Base-by-base conservation (phyloP, 2,797 vertebrate species). In the Leuciscus waleckii region DNA sequence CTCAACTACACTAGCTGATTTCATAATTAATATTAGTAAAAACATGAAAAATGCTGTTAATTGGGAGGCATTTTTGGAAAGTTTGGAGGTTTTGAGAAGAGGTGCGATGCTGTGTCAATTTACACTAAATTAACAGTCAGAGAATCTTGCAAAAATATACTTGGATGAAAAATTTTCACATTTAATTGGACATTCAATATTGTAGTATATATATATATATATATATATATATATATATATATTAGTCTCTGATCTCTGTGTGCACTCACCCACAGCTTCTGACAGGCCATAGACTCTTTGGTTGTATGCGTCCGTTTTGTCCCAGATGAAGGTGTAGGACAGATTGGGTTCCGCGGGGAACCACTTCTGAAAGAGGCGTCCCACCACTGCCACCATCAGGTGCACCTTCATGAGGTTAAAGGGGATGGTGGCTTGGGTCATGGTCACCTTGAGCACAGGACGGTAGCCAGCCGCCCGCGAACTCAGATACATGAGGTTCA, bases 341-440 rank as follows among this genome's bases (percentile, higher is more conserved):
- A 99, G 93, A 90, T 98, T 98, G 21, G 98, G 97, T 21, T 98
- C 98, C 35, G 98, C 98, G 1, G 98, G 98, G 85, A 99, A 99
- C 98, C 98, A 99, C 91, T 99, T 99, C 79, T 99, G 98, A 92
- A 99, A 99, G 79, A 99, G 97, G 77, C 98, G 96, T 82, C 98
- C 98, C 63, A 99, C 98, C 63, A 99, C 98, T 0, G 97, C 98
- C 56, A 99, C 98, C 98, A 99, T 99, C 39, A 99, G 96, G 91
- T 99, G 98, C 81, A 99, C 98, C 92, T 99, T 99, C 98, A 99
- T 99, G 88, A 99, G 91, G 92, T 99, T 99, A 92, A 99, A 99
- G 0, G 98, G 98, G 87, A 99, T 97, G 19, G 96, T 92, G 1
- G 97, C 93, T 74, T 98, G 98, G 4, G 98, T 98, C 98, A 99